Evolutionary conservation across 2,113 vertebrate species (phyloP).

Genomic region (Paralichthys olivaceus): DNA sequence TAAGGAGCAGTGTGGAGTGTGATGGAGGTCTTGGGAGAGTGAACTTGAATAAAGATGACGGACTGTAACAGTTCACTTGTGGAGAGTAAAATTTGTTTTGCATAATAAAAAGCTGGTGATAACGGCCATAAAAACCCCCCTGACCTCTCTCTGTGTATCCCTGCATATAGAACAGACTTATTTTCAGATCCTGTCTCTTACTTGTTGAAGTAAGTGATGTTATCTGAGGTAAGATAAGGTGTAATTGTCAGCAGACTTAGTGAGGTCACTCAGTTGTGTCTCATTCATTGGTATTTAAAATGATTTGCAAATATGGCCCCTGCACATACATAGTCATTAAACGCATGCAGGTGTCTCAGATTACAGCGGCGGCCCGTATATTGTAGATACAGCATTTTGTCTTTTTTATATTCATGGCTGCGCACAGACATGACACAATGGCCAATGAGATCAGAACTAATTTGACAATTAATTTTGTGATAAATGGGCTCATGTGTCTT

Average conservation of each 20-base stretch:
- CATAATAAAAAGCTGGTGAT: constrained; percentile 61
- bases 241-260: constrained; percentile 56
- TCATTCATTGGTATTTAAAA: constrained; percentile 79
- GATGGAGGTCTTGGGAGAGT: constrained; percentile 64
- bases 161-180: constrained; percentile 16
- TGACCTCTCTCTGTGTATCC: constrained; percentile 41
- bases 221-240: constrained; percentile 63
- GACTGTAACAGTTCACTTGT: constrained; percentile 38
- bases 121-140: constrained; percentile 53
- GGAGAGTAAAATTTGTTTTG: constrained; percentile 59
- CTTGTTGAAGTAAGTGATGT: constrained; percentile 53
- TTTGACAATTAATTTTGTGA: constrained; percentile 68
- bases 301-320: constrained; percentile 79
- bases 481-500: constrained; percentile 28
- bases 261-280: constrained; percentile 67
- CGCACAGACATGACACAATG: constrained; percentile 77
- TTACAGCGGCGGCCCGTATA: constrained; percentile 41
- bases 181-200: constrained; percentile 26
- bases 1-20: constrained; percentile 67
- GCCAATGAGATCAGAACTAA: constrained; percentile 76
- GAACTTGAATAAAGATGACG: constrained; percentile 76
- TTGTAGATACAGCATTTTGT: constrained; percentile 41
- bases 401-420: constrained; percentile 59
- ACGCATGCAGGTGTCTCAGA: constrained; percentile 57
- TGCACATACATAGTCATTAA: constrained; percentile 77